Evolutionary conservation across 2,797 vertebrate species (phyloP).

Genomic region (Dicrostonyx torquatus): DNA sequence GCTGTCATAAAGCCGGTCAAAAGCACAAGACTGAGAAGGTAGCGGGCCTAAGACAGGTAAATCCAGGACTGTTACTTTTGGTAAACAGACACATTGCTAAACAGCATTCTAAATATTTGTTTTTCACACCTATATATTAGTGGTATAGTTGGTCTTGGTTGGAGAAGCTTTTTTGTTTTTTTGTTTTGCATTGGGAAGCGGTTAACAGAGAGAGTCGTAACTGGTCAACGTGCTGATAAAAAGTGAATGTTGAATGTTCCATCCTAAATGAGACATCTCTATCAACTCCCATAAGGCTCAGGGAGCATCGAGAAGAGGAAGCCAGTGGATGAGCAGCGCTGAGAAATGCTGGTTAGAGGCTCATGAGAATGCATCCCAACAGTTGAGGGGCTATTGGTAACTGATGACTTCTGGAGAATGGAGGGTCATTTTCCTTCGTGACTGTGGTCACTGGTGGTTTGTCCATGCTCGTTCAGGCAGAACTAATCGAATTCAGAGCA

Average conservation of each 20-base stretch:
- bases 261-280: background rate
- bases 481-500: background rate
- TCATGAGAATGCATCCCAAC: background rate
- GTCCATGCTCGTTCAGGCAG: background rate
- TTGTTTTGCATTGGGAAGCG: background rate
- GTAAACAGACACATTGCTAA: background rate
- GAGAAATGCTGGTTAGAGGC: background rate
- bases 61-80: background rate
- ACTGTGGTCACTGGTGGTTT: background rate
- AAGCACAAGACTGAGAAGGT: background rate
- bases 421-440: background rate
- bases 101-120: background rate
- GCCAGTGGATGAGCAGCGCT: background rate
- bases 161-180: background rate
- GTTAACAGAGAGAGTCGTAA: background rate
- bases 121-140: background rate
- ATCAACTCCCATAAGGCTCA: background rate
- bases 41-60: background rate
- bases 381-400: background rate
- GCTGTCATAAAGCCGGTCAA: background rate
- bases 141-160: background rate
- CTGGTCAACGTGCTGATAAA: background rate
- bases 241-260: background rate
- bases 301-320: background rate
- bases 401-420: background rate